These are phyloP conservation scores for Heteromyza rotundicornis DNA, from an alignment of 2,888 invertebrate genomes.

Conservation along the genomic window DNA sequence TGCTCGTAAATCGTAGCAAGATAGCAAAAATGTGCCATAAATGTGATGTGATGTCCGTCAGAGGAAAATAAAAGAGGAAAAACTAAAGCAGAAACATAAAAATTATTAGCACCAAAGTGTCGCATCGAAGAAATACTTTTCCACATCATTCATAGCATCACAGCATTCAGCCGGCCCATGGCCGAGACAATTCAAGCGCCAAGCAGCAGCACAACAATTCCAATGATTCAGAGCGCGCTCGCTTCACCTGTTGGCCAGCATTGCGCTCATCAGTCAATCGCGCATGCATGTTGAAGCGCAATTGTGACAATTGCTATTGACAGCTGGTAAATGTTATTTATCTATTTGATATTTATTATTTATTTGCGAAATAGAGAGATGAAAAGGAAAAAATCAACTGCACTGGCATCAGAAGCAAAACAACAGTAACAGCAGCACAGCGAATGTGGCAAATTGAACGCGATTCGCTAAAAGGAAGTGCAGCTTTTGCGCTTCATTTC, in stretches of 20 bases:
- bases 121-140: constrained; percentile 4
- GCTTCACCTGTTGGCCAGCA: background rate
- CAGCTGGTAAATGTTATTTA: constrained; percentile 27
- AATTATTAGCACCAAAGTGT: constrained; percentile 22
- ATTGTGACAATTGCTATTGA: constrained; percentile 38
- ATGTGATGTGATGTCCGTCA: constrained; percentile 4
- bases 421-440: constrained; percentile 13
- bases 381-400: constrained; percentile 3
- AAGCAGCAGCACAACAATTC: background rate
- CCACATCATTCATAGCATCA: background rate
- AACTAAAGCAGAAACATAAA: constrained; percentile 9
- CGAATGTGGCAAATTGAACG: constrained; percentile 35
- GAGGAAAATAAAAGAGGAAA: background rate
- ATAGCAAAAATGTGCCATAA: constrained; percentile 21
- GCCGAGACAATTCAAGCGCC: background rate
- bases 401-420: constrained; percentile 10
- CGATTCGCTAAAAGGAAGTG: background rate
- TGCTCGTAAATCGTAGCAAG: constrained; percentile 18
- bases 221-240: no score
- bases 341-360: constrained; percentile 20
- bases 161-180: background rate
- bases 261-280: background rate
- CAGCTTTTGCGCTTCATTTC: constrained; percentile 1
- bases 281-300: constrained; percentile 19
- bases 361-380: background rate